These are phyloP conservation scores for Chelidonichthys spinosus DNA, from an alignment of 2,797 vertebrate species.

Conservation along the genomic window DNA sequence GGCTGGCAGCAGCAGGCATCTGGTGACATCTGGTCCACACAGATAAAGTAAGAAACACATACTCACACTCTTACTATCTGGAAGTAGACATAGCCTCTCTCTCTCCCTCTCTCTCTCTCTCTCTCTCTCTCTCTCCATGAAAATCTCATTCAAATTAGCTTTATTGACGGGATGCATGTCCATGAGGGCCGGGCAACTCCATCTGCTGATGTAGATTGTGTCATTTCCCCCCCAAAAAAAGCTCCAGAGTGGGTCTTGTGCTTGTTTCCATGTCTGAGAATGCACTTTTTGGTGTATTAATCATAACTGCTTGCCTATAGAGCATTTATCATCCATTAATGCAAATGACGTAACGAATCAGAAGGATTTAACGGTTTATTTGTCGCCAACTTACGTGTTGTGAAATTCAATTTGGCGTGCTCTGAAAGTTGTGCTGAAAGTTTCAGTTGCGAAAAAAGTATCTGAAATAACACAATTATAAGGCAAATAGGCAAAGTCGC, in stretches of 20 bases:
- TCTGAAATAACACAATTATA: background rate
- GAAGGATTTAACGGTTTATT: background rate
- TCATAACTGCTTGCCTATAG: background rate
- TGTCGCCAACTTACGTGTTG: background rate
- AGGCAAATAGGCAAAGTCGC: background rate
- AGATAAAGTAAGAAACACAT: slow-evolving; percentile 77
- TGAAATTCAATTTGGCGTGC: background rate
- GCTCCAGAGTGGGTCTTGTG: background rate
- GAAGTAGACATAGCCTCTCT: slow-evolving; percentile 6
- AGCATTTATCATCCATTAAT: background rate
- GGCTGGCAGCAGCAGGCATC: slow-evolving; percentile 69
- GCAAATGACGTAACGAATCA: background rate
- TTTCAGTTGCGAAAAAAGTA: background rate
- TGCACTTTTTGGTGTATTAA: background rate
- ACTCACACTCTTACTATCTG: slow-evolving; percentile 65
- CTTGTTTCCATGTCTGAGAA: background rate
- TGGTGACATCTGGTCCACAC: slow-evolving; percentile 77
- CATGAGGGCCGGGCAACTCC: background rate
- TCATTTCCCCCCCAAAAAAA: too few species aligned
- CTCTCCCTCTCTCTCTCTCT: slow-evolving; percentile 16
- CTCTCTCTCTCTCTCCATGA: slow-evolving; percentile 42
- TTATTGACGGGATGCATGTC: slow-evolving; percentile 37
- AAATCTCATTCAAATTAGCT: slow-evolving; percentile 42
- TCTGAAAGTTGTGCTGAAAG: background rate
- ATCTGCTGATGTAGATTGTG: background rate